Evolutionary conservation across 2,888 invertebrate genomes (phyloP).

Genomic region (Eupithecia tripunctaria): DNA sequence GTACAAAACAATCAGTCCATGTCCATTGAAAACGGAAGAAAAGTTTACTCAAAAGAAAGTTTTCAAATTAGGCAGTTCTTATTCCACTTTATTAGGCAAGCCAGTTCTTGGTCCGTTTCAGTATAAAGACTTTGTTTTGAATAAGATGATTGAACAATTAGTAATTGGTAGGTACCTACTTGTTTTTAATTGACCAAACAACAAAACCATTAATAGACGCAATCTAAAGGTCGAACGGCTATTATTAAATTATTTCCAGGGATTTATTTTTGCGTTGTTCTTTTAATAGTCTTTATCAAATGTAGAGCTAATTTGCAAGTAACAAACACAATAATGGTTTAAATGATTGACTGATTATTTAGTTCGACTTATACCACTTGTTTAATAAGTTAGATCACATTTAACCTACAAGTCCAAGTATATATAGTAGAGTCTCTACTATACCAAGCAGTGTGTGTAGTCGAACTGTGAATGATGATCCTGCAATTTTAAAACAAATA

Average conservation of each 20-base stretch:
- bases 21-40: constrained; percentile 24
- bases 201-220: background rate
- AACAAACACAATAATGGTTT: background rate
- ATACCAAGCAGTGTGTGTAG: background rate
- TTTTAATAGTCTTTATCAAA: background rate
- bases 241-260: background rate
- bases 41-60: constrained; percentile 19
- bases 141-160: background rate
- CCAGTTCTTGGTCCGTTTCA: background rate
- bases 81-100: background rate
- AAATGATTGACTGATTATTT: background rate
- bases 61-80: constrained; percentile 9
- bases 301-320: background rate
- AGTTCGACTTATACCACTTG: background rate
- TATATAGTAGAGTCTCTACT: background rate
- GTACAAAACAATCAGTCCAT: background rate
- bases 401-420: no score
- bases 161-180: background rate
- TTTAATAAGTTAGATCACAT: background rate
- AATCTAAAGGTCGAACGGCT: background rate
- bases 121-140: background rate
- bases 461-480: background rate
- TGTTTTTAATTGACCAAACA: background rate
- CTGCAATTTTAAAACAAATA: background rate
- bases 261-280: background rate